These are phyloP conservation scores for Odontomyia ornata DNA, from an alignment of 2,888 invertebrate genomes.

Conservation along the genomic window DNA sequence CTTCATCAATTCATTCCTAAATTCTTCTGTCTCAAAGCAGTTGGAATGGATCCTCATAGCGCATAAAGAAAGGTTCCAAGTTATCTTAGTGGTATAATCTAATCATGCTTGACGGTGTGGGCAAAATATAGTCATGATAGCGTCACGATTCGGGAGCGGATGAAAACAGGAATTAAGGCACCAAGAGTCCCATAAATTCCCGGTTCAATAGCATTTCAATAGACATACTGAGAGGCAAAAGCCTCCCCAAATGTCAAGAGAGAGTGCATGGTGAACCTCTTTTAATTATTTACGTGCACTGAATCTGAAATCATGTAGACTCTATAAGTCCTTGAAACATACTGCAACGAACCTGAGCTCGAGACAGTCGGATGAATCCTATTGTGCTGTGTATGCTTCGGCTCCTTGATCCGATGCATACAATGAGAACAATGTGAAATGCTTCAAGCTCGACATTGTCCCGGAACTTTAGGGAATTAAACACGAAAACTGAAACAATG, in stretches of 20 bases:
- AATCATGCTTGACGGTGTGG: too few species aligned
- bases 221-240: not conserved
- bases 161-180: slow-evolving; percentile 7
- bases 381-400: not conserved
- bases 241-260: not conserved
- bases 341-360: not conserved
- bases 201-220: slow-evolving; percentile 6
- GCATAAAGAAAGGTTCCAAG: too few species aligned
- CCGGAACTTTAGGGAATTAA: not conserved
- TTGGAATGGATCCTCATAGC: too few species aligned
- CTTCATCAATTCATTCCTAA: too few species aligned
- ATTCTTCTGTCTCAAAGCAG: too few species aligned
- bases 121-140: too few species aligned
- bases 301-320: not conserved
- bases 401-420: not conserved
- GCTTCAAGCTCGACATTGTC: not conserved
- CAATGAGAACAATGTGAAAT: not conserved
- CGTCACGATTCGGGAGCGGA: too few species aligned
- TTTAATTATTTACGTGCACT: slow-evolving; percentile 15
- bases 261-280: not conserved
- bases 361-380: not conserved
- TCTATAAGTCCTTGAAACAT: not conserved
- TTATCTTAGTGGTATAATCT: too few species aligned
- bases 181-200: not conserved
- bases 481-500: not conserved